Base-by-base conservation (phyloP, 2,113 vertebrate species). In the Oceanites oceanicus region DNA sequence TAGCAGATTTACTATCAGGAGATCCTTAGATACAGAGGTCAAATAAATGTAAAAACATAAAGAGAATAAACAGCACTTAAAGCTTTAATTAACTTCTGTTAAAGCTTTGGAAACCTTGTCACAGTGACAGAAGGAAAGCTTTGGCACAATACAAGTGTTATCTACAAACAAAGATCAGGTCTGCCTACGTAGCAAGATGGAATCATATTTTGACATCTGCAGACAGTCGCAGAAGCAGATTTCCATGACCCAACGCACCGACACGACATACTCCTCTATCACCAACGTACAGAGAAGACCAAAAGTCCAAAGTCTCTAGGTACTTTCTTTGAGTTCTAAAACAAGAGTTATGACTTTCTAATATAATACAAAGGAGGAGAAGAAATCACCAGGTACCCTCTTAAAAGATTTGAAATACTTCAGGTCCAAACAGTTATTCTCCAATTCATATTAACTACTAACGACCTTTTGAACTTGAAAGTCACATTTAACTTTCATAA, bases 391-490 rank as follows among this genome's bases (percentile, higher is more conserved):
- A 70, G 45, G 55, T 32, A 47, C 32, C 7, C 23, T 83, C 59
- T 83, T 32, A 34, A 44, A 78, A 85, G 29, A 87, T 58, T 44
- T 72, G 3, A 49, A 89, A 65, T 9, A 47, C 15, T 86, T 53
- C 4, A 65, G 29, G 38, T 81, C 73, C 29, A 16, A 86, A 62
- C 12, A 89, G 66, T 88, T 82, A 50, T 38, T 91, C 32, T 65
- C 25, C 42, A 91, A 14, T 61, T 88, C 29, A 13, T 21, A 75
- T n/a, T 66, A 87, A 87, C 58, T 66, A 94, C 78, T 80, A 90
- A 55, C 70, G 55, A 92, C 71, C 49, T 70, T 88, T 10, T 92
- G 78, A 94, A 92, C 77, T 70, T 78, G 76, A 95, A 95, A 96
- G 52, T 53, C 72, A 65, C 79, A 88, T 73, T 88, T 91, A 74